A percentile compares a stretch with the other conserved stretches of the same genome.
phyloP scores from a whole-genome alignment of 2,888 invertebrate species.

The Pollenia amentaria region DNA sequence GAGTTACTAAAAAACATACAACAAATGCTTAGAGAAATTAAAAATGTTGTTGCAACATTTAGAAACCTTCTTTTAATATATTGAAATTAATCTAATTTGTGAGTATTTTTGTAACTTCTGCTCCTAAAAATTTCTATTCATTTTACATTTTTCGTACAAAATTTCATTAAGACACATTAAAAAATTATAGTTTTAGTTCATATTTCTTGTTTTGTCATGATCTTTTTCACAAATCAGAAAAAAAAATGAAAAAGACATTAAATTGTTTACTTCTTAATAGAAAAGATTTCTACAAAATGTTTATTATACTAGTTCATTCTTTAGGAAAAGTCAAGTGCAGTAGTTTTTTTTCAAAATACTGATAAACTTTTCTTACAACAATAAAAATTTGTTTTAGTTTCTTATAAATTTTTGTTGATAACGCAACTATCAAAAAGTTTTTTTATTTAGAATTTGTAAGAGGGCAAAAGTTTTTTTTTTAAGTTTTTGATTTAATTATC shows the following conservation, averaged over 20 bases:
- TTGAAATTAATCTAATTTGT: too few species aligned
- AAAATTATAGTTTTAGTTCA: too few species aligned
- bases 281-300: neutral
- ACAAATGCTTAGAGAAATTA: too few species aligned
- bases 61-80: too few species aligned
- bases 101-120: too few species aligned
- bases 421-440: neutral
- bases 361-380: slow-evolving; percentile 5
- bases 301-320: neutral
- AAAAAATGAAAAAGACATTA: neutral
- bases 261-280: neutral
- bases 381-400: neutral
- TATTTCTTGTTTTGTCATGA: too few species aligned
- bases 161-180: too few species aligned
- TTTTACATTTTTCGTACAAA: too few species aligned
- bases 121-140: too few species aligned
- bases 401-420: slow-evolving; percentile 5
- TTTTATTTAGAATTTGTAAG: neutral
- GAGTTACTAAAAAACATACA: too few species aligned
- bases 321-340: slow-evolving; percentile 1
- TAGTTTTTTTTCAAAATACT: neutral
- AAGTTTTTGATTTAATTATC: slow-evolving; percentile 21
- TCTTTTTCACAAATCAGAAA: too few species aligned
- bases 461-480: slow-evolving; percentile 17
- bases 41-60: too few species aligned